Percentiles rank a stretch among this genome's conserved stretches.
Conservation (phyloP, 2,797 vertebrate genomes). For the Cygnus olor region DNA sequence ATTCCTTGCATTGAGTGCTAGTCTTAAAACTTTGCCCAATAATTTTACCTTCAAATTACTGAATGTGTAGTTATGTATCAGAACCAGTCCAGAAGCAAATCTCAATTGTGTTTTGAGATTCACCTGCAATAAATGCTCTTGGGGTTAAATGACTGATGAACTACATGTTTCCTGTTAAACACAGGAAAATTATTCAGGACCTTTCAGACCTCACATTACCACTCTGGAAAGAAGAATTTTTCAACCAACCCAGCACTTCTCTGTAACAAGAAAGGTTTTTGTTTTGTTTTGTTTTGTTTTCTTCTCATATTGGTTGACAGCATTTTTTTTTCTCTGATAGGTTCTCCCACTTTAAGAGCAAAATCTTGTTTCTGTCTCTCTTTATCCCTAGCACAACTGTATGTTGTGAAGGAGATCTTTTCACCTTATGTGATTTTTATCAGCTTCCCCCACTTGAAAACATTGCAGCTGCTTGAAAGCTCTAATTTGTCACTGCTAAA, state of each 20-base stretch:
- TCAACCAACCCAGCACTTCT: background rate
- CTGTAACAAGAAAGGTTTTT: background rate
- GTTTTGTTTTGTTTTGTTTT: background rate
- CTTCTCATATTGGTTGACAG: background rate
- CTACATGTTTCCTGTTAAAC: background rate
- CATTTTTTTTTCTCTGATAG: background rate
- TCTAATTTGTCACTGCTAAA: slow-evolving; percentile 27
- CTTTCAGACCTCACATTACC: background rate
- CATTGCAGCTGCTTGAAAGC: background rate
- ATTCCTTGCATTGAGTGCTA: background rate
- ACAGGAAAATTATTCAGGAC: background rate
- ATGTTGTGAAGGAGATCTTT: background rate
- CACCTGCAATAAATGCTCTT: background rate
- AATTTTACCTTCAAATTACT: background rate
- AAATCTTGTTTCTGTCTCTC: background rate
- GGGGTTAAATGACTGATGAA: background rate
- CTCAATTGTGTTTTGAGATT: background rate
- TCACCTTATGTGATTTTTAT: background rate
- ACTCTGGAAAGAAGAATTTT: background rate
- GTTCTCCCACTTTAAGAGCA: background rate
- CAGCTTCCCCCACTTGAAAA: background rate
- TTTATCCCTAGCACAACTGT: background rate
- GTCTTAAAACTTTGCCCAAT: background rate
- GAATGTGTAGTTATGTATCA: background rate
- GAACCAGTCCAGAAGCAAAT: background rate